These are phyloP conservation scores for Apamea epomidion DNA, from an alignment of 2,888 invertebrate species.

Conservation along the genomic window DNA sequence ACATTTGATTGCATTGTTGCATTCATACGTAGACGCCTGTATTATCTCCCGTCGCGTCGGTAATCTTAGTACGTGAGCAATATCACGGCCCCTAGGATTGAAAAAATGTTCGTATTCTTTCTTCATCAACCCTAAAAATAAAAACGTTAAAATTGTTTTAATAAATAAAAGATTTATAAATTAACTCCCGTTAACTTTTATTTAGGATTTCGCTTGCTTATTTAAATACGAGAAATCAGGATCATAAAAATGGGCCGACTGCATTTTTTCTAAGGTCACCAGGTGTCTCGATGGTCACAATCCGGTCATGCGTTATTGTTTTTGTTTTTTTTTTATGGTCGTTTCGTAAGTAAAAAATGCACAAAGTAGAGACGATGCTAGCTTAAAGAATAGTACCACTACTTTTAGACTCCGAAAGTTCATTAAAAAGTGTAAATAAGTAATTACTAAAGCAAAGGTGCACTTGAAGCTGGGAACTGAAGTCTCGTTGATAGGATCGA, in stretches of 20 bases:
- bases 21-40: conserved; percentile 47
- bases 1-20: conserved; percentile 71
- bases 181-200: background rate
- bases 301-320: conserved; percentile 15
- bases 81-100: background rate
- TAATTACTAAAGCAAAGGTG: conserved; percentile 20
- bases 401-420: conserved; percentile 5
- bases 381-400: background rate
- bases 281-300: background rate
- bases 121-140: background rate
- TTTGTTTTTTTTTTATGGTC: background rate
- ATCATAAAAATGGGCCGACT: conserved; percentile 35
- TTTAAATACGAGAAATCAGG: conserved; percentile 11
- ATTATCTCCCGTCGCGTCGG: conserved; percentile 51
- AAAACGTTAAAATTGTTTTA: background rate
- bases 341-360: background rate
- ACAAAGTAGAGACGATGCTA: background rate
- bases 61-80: conserved; percentile 42
- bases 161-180: background rate
- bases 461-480: conserved; percentile 64
- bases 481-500: conserved; percentile 72
- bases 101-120: background rate
- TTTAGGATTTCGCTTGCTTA: background rate
- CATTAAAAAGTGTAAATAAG: conserved; percentile 31
- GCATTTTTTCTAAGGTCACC: conserved; percentile 48